Conservation (phyloP, 1,140 invertebrate species). For the Idris sp. region DNA sequence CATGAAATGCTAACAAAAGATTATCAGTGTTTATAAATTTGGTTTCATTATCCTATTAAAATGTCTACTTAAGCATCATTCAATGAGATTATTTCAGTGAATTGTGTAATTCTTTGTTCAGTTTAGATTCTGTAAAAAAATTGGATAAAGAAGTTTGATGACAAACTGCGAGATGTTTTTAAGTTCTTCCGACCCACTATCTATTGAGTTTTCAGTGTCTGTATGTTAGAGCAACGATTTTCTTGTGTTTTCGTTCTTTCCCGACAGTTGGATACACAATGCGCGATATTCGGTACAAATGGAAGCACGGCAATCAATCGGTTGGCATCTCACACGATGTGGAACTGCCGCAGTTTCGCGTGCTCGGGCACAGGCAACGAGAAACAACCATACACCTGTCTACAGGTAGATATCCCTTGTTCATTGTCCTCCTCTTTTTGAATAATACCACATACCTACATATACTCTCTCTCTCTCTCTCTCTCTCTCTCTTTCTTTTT, state of each 20-base stretch:
- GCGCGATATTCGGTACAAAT: constrained; percentile 98
- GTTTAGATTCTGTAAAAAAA: too few species aligned
- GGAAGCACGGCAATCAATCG: constrained; percentile 91
- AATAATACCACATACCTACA: constrained; percentile 61
- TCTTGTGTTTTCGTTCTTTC: constrained; percentile 81
- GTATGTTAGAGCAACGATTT: constrained; percentile 79
- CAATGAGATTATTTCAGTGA: too few species aligned
- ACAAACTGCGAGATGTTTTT: constrained; percentile 32
- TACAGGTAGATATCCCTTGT: constrained; percentile 88
- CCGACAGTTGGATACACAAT: constrained; percentile 96
- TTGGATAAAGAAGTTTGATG: neutral
- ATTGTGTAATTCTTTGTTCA: too few species aligned
- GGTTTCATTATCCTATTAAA: too few species aligned
- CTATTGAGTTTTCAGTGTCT: constrained; percentile 67
- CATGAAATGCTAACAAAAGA: too few species aligned
- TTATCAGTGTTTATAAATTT: too few species aligned
- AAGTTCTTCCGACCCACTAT: constrained; percentile 19
- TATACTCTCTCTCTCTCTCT: constrained; percentile 27
- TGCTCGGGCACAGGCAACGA: constrained; percentile 94
- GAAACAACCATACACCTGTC: constrained; percentile 94
- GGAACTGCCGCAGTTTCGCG: constrained; percentile 95
- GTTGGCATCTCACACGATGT: constrained; percentile 94
- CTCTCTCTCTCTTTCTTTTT: constrained; percentile 30
- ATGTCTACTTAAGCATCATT: too few species aligned
- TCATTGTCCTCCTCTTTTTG: constrained; percentile 74